Base-by-base conservation (phyloP, 2,888 invertebrate species). In the Habrosyne pyritoides region DNA sequence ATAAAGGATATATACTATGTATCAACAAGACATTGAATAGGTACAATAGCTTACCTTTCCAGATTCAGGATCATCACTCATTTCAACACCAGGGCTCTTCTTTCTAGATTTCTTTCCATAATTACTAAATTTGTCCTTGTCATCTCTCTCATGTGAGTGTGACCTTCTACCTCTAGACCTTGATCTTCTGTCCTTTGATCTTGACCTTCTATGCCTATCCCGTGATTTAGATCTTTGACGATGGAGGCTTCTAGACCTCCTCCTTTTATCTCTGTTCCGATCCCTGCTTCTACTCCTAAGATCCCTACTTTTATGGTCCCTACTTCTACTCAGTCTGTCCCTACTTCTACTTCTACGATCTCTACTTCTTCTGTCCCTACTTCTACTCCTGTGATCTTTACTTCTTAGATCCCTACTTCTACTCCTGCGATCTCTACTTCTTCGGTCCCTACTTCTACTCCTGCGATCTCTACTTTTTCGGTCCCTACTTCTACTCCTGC, bases 1-100 rank as follows among this genome's bases (percentile, higher is more conserved):
- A n/a, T n/a, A n/a, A n/a, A n/a, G n/a, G n/a, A n/a, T n/a, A n/a
- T n/a, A n/a, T n/a, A n/a, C n/a, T n/a, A n/a, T n/a, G n/a, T n/a
- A n/a, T n/a, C n/a, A n/a, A n/a, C n/a, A n/a, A n/a, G n/a, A n/a
- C n/a, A n/a, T n/a, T n/a, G n/a, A n/a, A n/a, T n/a, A n/a, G n/a
- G n/a, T n/a, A 49, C 22, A 10, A 28, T 1, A 26, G 73, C 73
- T 78, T 81, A 94, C 94, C 76, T 96, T 96, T 0, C 96, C 97
- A 3, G 96, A 93, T 66, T 96, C 95, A 0, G 97, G 97, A 74
- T 96, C 96, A 74, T 96, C 95, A 56, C 94, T 94, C 67, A 96
- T 85, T 65, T 92, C 93, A 56, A 91, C 86, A 26, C 93, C 93
- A 30, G 93, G 93, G 68, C 90, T 94, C 67, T 69, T 86, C 60